Evolutionary conservation across 2,888 invertebrate genomes (phyloP), one percentile per base, ranked within the genome.

Genomic region (Keiferia lycopersicella): DNA sequence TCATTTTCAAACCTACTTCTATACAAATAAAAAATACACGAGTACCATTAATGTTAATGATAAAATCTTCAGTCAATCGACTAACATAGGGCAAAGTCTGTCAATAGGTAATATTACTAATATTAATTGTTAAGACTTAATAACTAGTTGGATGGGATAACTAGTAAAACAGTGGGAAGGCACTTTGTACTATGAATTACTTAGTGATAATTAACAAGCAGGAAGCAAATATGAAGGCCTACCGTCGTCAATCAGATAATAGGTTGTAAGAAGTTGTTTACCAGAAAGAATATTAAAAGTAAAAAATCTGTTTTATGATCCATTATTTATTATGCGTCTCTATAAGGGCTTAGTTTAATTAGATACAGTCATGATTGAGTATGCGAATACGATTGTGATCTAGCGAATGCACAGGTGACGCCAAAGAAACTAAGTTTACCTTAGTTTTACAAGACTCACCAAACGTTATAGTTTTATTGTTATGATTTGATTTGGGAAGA

Each of bases 181-280:
- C 41, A 59, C 39, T 41, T 22, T 3, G 41, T n/a, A 0, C 39
- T 30, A 11, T 41, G 41, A 34, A 56, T 56, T 56, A 56, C 56
- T 26, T 34, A 30, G 30, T 26, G 34, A 56, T 56, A 56, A 59
- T 38, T 62, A 59, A 59, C 20, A 22, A 60, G 30, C 61, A 64
- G 64, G 59, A 59, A 34, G 39, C 22, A 62, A 56, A 65, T 61
- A 66, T 66, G 65, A 65, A 53, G 53, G 22, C 51, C 22, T 20
- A 22, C 22, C 18, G 12, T 34, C 34, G 10, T 34, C 20, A 51
- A 51, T 22, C 18, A 51, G 51, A 51, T 51, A 51, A 11, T 20
- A 18, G n/a, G 22, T 18, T 20, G 51, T 0, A 22, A 51, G 22
- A 22, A 51, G 22, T 20, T 22, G 22, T 51, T 20, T 51, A 20